Conservation (phyloP, 2,797 vertebrate species). For the Sardinella longiceps region DNA sequence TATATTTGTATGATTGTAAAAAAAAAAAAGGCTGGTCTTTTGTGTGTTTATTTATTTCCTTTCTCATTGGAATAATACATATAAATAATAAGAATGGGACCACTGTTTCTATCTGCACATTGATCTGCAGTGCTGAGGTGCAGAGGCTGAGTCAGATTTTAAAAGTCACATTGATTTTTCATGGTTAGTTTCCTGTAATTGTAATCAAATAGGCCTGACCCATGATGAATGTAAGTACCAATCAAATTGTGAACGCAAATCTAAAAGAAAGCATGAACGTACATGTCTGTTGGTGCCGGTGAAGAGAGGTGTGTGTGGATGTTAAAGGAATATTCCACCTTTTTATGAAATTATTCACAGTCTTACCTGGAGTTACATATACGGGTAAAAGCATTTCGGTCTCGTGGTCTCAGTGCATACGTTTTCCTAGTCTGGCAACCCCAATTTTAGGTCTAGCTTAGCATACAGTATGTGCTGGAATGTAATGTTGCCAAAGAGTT, state of each 20-base stretch:
- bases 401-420: no score
- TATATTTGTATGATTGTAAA: constrained; percentile 87
- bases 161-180: not conserved
- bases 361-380: no score
- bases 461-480: no score
- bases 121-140: not conserved
- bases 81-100: not conserved
- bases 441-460: no score
- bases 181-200: not conserved
- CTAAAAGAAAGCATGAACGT: not conserved
- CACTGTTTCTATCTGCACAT: not conserved
- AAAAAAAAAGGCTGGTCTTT: constrained; percentile 59
- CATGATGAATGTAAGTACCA: not conserved
- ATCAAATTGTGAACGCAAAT: not conserved
- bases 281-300: no score
- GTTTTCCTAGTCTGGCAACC: no score
- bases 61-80: not conserved
- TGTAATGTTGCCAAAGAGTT: no score
- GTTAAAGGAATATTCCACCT: no score
- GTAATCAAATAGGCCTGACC: not conserved
- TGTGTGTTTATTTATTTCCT: constrained; percentile 47
- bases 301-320: not conserved
- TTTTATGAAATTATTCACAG: no score
- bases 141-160: not conserved
- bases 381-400: no score